Conservation (phyloP, 2,888 invertebrate genomes). For the Meteorus cinctellus region DNA sequence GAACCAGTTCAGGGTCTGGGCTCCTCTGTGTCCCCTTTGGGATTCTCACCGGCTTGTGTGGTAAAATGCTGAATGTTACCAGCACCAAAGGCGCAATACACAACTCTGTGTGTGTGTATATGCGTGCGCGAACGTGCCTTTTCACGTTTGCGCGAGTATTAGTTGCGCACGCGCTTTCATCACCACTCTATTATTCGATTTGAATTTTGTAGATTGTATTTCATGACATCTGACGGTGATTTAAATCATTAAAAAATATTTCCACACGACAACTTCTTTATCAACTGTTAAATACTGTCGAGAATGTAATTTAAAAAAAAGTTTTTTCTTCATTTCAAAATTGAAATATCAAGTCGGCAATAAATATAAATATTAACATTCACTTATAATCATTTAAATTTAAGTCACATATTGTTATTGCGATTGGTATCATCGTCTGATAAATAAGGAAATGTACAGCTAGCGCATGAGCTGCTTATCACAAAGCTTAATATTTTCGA, state of each 20-base stretch:
- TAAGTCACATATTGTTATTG: neutral
- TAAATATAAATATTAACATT: neutral
- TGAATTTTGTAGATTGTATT: neutral
- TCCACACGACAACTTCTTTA: neutral
- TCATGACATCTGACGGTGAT: neutral
- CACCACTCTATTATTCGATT: neutral
- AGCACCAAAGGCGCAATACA: conserved; percentile 19
- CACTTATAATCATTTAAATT: neutral
- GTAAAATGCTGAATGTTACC: conserved; percentile 35
- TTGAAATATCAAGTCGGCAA: neutral
- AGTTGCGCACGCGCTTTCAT: neutral
- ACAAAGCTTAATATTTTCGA: neutral
- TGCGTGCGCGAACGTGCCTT: no score
- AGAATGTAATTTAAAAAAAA: no score
- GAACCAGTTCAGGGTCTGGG: conserved; percentile 57
- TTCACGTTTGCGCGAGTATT: neutral
- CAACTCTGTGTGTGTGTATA: neutral
- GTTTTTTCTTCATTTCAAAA: neutral
- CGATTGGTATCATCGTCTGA: neutral
- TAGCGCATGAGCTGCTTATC: neutral
- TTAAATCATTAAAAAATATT: neutral
- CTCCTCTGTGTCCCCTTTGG: conserved; percentile 45
- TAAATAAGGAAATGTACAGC: neutral
- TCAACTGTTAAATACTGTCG: neutral
- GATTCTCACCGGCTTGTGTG: conserved; percentile 37